Conservation (phyloP, 2,113 vertebrate genomes). For the Zingel zingel region DNA sequence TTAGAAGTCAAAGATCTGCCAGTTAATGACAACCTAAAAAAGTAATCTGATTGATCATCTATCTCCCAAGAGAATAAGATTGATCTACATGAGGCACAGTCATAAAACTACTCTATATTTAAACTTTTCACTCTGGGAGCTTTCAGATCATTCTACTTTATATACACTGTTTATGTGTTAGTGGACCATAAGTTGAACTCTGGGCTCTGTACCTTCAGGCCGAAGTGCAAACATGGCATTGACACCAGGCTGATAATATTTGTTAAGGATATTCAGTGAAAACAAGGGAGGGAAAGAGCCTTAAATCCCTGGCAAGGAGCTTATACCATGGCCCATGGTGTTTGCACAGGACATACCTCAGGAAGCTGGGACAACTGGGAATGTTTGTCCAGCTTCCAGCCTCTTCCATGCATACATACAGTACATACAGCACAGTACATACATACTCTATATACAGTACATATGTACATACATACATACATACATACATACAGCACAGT, state of each 20-base stretch:
- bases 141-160: constrained; percentile 4
- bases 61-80: constrained; percentile 9
- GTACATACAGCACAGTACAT: constrained; percentile 17
- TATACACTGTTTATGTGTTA: constrained; percentile 18
- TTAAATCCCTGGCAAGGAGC: constrained; percentile 75
- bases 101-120: constrained; percentile 27
- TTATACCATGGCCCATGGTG: constrained; percentile 77
- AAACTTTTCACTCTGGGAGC: background rate
- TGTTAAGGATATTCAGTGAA: constrained; percentile 76
- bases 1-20: constrained; percentile 32
- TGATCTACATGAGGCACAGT: background rate
- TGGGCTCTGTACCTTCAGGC: constrained; percentile 45
- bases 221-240: constrained; percentile 53
- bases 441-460: too few species aligned
- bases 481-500: constrained; percentile 23
- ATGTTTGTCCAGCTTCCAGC: constrained; percentile 82
- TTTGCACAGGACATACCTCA: constrained; percentile 87
- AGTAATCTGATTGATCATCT: constrained; percentile 1
- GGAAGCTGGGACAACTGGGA: constrained; percentile 86
- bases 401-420: constrained; percentile 67
- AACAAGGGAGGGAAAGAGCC: constrained; percentile 73
- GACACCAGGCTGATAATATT: constrained; percentile 75
- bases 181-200: constrained; percentile 51
- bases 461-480: constrained; percentile 28
- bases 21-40: constrained; percentile 12